Percentiles rank a stretch among this genome's conserved stretches.
Evolutionary conservation across 2,888 invertebrate genomes (phyloP).

Genomic region (Diarsia rubi): DNA sequence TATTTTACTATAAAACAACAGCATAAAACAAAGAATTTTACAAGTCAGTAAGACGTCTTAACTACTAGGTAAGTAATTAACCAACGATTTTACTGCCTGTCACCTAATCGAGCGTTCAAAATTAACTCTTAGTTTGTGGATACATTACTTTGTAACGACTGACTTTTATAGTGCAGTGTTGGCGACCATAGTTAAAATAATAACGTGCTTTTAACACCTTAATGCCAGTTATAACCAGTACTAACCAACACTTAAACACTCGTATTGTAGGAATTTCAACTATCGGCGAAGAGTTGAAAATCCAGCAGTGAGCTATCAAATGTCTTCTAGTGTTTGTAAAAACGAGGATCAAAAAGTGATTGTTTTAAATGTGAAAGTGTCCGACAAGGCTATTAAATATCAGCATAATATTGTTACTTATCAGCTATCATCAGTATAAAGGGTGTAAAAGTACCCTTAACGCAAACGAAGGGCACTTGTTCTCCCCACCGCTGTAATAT

Average conservation of each 20-base stretch:
- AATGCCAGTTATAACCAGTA: neutral
- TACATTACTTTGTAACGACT: constrained; percentile 6
- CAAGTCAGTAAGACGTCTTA: constrained; percentile 18
- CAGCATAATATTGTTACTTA: neutral
- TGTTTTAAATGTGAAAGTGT: neutral
- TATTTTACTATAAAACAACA: constrained; percentile 1
- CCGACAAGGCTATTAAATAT: neutral
- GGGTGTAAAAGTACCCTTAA: too few relatives aligned
- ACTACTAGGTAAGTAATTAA: constrained; percentile 22
- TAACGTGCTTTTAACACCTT: constrained; percentile 14
- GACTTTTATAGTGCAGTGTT: constrained; percentile 6
- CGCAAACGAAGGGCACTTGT: too few relatives aligned
- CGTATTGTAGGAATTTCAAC: neutral
- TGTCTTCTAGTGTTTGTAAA: neutral
- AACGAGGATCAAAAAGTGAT: neutral
- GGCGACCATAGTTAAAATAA: constrained; percentile 4
- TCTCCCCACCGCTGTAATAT: too few relatives aligned
- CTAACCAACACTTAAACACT: neutral
- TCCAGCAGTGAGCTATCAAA: neutral
- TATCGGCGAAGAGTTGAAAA: neutral
- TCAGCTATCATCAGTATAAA: neutral
- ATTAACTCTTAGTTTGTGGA: constrained; percentile 6
- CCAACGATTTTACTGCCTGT: constrained; percentile 17
- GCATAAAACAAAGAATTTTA: constrained; percentile 11
- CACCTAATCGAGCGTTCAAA: constrained; percentile 12